phyloP scores from a whole-genome alignment of 2,113 vertebrate species.

The Ellobius talpinus region DNA sequence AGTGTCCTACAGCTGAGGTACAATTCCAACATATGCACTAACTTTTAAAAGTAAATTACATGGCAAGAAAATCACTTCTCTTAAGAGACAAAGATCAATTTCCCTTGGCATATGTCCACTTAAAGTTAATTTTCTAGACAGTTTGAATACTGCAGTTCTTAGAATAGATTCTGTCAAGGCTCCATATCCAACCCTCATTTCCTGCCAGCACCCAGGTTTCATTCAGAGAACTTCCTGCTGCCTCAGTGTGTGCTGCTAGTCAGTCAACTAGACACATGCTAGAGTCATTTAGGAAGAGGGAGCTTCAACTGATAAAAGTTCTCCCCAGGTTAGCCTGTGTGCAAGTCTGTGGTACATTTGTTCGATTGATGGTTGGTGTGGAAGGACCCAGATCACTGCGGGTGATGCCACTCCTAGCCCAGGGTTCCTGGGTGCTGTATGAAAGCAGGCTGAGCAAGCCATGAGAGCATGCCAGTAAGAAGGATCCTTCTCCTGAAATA shows the following conservation, averaged over 20 bases:
- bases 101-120: background rate
- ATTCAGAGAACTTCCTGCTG: background rate
- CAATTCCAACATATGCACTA: background rate
- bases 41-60: constrained; percentile 10
- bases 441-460: background rate
- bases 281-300: background rate
- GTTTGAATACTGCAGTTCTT: background rate
- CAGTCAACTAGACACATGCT: background rate
- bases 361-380: background rate
- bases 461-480: background rate
- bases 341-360: background rate
- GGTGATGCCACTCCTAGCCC: background rate
- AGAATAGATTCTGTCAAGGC: background rate
- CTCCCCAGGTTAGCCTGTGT: no score
- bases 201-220: background rate
- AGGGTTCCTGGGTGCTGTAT: background rate
- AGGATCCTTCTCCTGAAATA: background rate
- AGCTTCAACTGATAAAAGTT: background rate
- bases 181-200: background rate
- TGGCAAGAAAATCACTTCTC: background rate
- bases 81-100: background rate
- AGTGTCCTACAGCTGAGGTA: background rate
- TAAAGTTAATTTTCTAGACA: background rate
- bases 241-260: background rate
- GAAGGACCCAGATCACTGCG: background rate